Evolutionary conservation across 2,888 invertebrate genomes (phyloP), one percentile per base, ranked within the genome.

Genomic region (Drymonia ruficornis): DNA sequence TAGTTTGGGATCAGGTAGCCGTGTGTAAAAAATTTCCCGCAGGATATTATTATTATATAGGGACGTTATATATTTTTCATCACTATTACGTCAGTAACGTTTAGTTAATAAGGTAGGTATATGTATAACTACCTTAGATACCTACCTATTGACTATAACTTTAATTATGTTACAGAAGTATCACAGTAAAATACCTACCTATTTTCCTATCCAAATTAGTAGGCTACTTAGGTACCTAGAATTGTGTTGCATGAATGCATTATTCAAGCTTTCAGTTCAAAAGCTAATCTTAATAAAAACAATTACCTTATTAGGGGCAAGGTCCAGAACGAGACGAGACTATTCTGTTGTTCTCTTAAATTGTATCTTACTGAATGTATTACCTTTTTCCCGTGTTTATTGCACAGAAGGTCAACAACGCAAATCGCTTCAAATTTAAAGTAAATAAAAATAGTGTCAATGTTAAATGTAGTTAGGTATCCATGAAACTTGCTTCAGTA

Each of bases 301-400:
- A 73, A 71, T 69, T 67, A 65, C 59, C 13, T 38, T 58, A 78
- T 78, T 80, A 74, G 55, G 78, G 63, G 65, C 80, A 78, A 80
- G 80, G 78, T 72, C 63, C 50, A 42, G 68, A 63, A 61, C 55
- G 45, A 70, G 62, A 67, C 65, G 61, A 69, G 67, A 65, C 59
- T 65, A 56, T 42, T 60, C 63, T 65, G 66, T 68, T 70, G 67
- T 73, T 72, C 70, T 69, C 62, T 75, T 61, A 67, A 72, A 70
- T 74, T 72, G 72, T 70, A 72, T 67, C 65, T 69, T 61, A 72
- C 67, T 67, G 71, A 48, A 53, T 63, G 16, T 42, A 65, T 57
- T 65, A 61, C 63, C 56, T 55, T 77, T 76, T 76, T 76, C 75
- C 75, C 77, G 75, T 78, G 73, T 73, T 72, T 73, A 76, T 72